Percentiles rank a stretch among this genome's conserved stretches.
These are phyloP conservation scores for Halictus quadricinctus DNA, from an alignment of 2,888 invertebrate genomes.

Conservation along the genomic window DNA sequence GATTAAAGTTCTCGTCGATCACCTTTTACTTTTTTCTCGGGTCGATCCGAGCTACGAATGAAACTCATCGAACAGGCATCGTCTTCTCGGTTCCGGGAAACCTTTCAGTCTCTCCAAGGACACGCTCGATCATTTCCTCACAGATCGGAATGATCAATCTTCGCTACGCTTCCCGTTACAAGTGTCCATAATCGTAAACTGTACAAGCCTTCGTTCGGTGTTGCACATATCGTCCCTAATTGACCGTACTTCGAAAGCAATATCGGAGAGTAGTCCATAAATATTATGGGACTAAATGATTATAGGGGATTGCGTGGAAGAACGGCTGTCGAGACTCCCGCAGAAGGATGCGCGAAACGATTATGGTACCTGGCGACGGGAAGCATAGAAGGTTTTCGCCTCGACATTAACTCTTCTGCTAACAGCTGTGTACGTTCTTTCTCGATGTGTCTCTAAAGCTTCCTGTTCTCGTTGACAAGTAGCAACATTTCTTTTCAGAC, in stretches of 20 bases:
- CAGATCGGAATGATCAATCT: conserved; percentile 8
- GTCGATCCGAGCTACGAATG: neutral
- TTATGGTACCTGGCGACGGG: neutral
- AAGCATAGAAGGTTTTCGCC: neutral
- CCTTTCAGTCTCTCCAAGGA: conserved; percentile 32
- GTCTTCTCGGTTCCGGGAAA: neutral
- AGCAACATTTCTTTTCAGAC: neutral
- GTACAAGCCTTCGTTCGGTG: neutral
- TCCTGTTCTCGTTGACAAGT: neutral
- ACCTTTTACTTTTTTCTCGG: neutral
- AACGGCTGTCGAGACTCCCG: neutral
- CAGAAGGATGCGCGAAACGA: neutral
- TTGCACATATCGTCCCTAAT: neutral
- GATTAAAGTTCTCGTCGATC: neutral
- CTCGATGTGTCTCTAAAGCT: neutral
- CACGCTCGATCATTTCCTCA: conserved; percentile 3
- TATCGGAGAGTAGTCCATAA: neutral
- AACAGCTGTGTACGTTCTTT: neutral
- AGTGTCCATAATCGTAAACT: neutral
- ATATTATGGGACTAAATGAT: neutral
- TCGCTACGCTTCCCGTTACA: neutral
- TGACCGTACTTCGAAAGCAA: neutral
- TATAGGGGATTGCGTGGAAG: neutral
- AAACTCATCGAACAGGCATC: neutral
- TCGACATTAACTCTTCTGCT: neutral